These are phyloP conservation scores for Tokudaia tokunoshimensis DNA, from an alignment of 2,797 vertebrate genomes.

Conservation along the genomic window DNA sequence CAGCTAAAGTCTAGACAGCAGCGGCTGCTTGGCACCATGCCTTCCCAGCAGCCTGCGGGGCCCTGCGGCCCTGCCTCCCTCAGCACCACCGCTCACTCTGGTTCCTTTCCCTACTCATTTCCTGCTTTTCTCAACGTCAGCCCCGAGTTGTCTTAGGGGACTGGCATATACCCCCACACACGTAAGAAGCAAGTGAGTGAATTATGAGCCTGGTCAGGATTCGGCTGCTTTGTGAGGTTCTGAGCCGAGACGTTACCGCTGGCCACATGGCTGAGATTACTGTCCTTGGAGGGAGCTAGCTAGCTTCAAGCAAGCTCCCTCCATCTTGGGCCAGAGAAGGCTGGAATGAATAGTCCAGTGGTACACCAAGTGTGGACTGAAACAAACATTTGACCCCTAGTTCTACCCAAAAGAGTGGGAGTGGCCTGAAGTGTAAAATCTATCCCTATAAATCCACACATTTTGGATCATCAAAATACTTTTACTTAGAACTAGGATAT, in stretches of 20 bases:
- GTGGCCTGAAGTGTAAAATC: not conserved
- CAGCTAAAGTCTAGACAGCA: conserved; percentile 83
- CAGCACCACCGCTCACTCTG: conserved; percentile 26
- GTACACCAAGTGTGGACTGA: not conserved
- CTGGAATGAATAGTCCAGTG: not conserved
- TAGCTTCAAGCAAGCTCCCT: not conserved
- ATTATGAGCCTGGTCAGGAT: conserved; percentile 50
- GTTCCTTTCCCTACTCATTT: conserved; percentile 40
- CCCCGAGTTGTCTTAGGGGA: conserved; percentile 17
- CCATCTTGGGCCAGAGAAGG: not conserved
- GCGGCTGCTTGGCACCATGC: conserved; percentile 79
- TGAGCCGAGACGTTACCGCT: not conserved
- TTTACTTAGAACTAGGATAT: not conserved
- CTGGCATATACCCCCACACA: not conserved
- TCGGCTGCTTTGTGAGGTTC: not conserved
- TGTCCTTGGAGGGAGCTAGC: not conserved
- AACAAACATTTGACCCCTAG: not conserved
- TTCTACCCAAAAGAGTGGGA: not conserved
- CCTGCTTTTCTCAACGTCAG: conserved; percentile 45
- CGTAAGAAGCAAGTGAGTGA: conserved; percentile 54
- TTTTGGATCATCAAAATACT: not conserved
- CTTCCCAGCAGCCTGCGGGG: conserved; percentile 46
- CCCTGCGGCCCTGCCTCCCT: conserved; percentile 32
- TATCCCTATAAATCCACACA: not conserved
- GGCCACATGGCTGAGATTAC: not conserved